Base-by-base conservation (phyloP, 2,113 vertebrate species). In the Leptosomus discolor region DNA sequence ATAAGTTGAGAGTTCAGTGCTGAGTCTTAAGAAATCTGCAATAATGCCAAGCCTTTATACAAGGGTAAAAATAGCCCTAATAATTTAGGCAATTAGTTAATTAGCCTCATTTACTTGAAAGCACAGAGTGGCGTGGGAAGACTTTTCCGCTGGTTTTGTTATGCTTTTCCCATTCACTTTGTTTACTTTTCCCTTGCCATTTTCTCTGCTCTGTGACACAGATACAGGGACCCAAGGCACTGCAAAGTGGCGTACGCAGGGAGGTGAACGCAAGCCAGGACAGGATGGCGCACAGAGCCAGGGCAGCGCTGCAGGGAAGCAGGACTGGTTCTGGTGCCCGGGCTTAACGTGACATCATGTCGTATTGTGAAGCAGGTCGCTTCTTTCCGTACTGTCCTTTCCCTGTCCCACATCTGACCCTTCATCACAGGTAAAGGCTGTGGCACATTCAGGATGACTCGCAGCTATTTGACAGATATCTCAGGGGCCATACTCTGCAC, bases 51-150 rank as follows among this genome's bases (percentile, higher is more conserved):
- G 85, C 88, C 77, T 77, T 75, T 90, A 58, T 85, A 84, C 65
- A n/a, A 82, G 91, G 63, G 94, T 92, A 94, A 97, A 97, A 97
- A 92, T 82, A 97, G 63, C 81, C 91, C 73, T 89, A 96, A 97
- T 96, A 91, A 96, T 96, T 94, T 92, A 78, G 91, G 83, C 95
- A 96, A 96, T 98, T 97, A 97, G 94, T 95, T 97, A 97, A 97
- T 98, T 98, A 95, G 91, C 93, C 90, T 97, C 90, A 94, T 98
- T 97, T 95, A 91, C 54, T 95, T 94, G 94, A 95, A 97, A 97
- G 94, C 91, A 79, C 74, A 65, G 85, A 90, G 94, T 92, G 85
- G 93, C 14, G 30, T 88, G 85, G 94, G 90, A 94, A 93, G 93
- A 56, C 56, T 93, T 96, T 95, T 80, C 87, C 45, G 30, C 88